Percentiles rank a stretch among this genome's conserved stretches.
Evolutionary conservation across 2,113 vertebrate species (phyloP).

Genomic region (Riparia riparia): DNA sequence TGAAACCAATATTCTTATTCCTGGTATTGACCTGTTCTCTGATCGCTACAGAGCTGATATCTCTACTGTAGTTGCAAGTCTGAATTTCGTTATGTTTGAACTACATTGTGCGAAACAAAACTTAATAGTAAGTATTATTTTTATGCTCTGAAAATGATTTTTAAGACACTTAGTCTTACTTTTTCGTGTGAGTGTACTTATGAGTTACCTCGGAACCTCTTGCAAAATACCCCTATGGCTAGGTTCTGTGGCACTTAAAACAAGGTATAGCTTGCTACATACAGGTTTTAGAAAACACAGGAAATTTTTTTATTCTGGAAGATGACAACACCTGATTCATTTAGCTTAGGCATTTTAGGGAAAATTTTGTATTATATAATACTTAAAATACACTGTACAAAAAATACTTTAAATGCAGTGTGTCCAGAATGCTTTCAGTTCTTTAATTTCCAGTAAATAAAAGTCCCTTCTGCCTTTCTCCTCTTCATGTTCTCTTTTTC

Average conservation of each 20-base stretch:
- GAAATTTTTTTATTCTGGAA: neutral
- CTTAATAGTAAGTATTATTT: constrained; percentile 81
- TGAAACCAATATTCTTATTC: constrained; percentile 80
- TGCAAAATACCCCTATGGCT: neutral
- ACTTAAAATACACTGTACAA: neutral
- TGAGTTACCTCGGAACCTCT: neutral
- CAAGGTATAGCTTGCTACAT: neutral
- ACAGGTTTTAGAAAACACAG: neutral
- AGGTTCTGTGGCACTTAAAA: neutral
- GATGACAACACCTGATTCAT: neutral
- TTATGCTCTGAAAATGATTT: neutral
- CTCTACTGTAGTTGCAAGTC: constrained; percentile 79
- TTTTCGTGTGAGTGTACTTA: neutral
- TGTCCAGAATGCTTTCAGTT: neutral
- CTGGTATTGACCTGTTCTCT: constrained; percentile 89
- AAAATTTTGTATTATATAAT: neutral
- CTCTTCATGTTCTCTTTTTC: neutral
- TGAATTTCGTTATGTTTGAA: constrained; percentile 87
- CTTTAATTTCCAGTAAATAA: neutral
- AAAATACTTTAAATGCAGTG: neutral
- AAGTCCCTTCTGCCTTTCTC: neutral
- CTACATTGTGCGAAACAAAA: constrained; percentile 84
- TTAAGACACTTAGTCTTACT: neutral
- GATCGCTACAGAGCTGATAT: constrained; percentile 81
- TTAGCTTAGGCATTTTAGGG: neutral